Evolutionary conservation across 2,797 vertebrate species (phyloP).

Genomic region (Artibeus lituratus): DNA sequence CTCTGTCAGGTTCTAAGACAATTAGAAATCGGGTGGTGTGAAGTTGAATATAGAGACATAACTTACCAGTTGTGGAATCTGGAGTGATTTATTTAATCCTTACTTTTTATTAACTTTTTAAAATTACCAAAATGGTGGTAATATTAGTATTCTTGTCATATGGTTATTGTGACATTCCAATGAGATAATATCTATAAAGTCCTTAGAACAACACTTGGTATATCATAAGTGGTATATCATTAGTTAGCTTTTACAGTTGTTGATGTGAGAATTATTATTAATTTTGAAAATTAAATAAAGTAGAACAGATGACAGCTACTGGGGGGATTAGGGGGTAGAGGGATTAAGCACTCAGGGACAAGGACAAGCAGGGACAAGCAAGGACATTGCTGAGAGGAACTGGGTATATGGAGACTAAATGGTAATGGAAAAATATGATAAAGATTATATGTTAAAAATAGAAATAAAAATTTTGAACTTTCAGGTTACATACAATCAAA

Average conservation of each 20-base stretch:
- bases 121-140: neutral
- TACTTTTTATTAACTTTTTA: neutral
- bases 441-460: neutral
- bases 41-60: neutral
- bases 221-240: neutral
- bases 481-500: neutral
- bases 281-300: slow-evolving; percentile 10
- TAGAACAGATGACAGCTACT: neutral
- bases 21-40: neutral
- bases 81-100: neutral
- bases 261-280: neutral
- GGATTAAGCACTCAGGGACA: no score
- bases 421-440: no score
- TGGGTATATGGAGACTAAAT: no score
- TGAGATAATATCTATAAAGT: neutral
- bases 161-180: neutral
- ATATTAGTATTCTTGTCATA: neutral
- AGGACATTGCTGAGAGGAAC: no score
- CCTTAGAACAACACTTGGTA: neutral
- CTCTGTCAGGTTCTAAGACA: neutral
- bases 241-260: neutral
- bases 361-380: no score
- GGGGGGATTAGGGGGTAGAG: no score
- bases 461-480: neutral
- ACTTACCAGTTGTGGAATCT: neutral